Evolutionary conservation across 1,140 invertebrate genomes (phyloP), one percentile per base, ranked within the genome.

Genomic region (Ylistrum balloti): DNA sequence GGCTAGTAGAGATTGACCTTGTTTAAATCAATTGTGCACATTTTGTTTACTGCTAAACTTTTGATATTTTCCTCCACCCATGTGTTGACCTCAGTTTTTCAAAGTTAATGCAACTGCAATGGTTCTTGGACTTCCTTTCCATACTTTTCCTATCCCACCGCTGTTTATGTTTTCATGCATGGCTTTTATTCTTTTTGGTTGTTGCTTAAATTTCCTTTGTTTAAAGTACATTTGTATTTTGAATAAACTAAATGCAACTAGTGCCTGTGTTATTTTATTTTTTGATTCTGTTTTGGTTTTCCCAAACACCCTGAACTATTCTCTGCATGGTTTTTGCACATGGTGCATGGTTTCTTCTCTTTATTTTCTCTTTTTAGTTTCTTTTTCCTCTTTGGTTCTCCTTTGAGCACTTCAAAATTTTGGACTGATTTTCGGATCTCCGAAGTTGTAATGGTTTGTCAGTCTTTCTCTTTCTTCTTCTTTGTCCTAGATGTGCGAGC

Each of bases 401-500:
- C 35, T 93, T 87, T 88, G 85, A 35, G 90, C 33, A 56, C 87
- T 85, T 33, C 28, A 88, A 86, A 88, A 48, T 56, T 90, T 91
- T 88, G 86, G 48, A 74, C 22, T 90, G 56, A 88, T 91, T 90
- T 91, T 92, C 90, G 87, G 56, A 74, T 74, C 56, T 74, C 56
- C 17, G 56, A 74, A 74, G 38, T 88, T 41, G 41, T 33, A 41
- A 88, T 45, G 38, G 48, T 88, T 38, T 92, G 87, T 91, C 90
- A 90, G 87, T 86, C 90, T 74, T 88, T 45, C 91, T 90, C 91
- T 45, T 38, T 93, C 91, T 92, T 91, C 90, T 91, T 92, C 90
- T 91, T 87, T 91, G 90, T 90, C 91, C 91, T 94, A 95, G 95
- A 95, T 94, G 92, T 93, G 86, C 93, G 93, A 90, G 93, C 94